Conservation (phyloP, 2,888 invertebrate species). For the Agrochola lychnidis region DNA sequence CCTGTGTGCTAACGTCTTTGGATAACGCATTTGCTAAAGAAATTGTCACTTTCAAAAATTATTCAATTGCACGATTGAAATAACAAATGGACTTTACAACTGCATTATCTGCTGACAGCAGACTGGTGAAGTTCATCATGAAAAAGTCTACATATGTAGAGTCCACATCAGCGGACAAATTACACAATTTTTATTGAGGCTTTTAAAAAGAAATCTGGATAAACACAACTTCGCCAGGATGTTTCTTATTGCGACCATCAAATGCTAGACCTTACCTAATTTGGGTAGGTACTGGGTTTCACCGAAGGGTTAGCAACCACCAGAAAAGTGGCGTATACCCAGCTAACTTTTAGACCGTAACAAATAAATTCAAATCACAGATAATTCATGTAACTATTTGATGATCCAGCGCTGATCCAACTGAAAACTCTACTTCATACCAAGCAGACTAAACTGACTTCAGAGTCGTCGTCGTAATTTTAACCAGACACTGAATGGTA, state of each 20-base stretch:
- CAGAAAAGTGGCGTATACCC: not conserved
- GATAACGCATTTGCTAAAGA: constrained; percentile 24
- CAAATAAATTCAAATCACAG: not conserved
- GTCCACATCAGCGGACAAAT: constrained; percentile 3
- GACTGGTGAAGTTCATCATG: not conserved
- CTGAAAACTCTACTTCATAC: not conserved
- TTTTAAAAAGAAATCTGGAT: not conserved
- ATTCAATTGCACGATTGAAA: not conserved
- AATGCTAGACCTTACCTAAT: not conserved
- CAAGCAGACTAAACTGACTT: not conserved
- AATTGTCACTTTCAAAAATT: constrained; percentile 16
- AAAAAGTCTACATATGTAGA: not conserved
- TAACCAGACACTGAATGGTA: constrained; percentile 3
- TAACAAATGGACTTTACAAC: not conserved
- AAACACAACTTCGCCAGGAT: not conserved
- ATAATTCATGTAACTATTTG: not conserved
- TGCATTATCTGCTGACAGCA: not conserved
- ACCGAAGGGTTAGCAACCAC: not conserved
- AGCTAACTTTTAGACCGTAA: not conserved
- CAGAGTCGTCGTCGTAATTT: not conserved
- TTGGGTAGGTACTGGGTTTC: not conserved
- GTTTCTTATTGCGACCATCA: not conserved
- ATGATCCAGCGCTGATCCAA: not conserved
- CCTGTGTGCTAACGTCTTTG: constrained; percentile 59
- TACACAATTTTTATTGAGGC: not conserved